phyloP scores from a whole-genome alignment of 2,797 vertebrate genomes.

The Sphenopsis melanotis region DNA sequence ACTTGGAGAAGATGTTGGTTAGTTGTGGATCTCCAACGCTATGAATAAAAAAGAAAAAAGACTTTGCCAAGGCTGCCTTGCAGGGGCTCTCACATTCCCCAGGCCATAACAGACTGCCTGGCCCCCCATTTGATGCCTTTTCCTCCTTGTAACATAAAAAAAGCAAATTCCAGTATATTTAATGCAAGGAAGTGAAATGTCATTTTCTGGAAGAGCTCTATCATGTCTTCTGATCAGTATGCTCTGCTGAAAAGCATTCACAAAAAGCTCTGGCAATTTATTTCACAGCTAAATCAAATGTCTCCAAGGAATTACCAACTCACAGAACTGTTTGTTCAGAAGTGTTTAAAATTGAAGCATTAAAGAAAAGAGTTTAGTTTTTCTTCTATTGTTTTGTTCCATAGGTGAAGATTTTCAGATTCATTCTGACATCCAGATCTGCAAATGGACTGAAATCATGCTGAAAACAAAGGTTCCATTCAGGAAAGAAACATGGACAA shows the following conservation, averaged over 20 bases:
- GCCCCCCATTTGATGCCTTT: background rate
- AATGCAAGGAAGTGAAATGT: background rate
- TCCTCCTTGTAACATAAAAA: background rate
- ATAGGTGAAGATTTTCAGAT: background rate
- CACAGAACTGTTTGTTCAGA: background rate
- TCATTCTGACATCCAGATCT: background rate
- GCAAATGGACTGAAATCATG: background rate
- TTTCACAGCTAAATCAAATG: background rate
- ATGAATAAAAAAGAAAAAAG: background rate
- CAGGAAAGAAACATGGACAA: background rate
- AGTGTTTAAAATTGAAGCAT: background rate
- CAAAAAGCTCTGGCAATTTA: background rate
- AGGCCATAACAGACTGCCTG: background rate
- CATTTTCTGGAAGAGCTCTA: background rate
- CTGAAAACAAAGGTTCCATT: background rate
- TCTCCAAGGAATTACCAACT: background rate
- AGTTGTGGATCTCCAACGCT: background rate
- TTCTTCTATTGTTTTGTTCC: background rate
- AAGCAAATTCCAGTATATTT: background rate
- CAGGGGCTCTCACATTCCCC: accelerated
- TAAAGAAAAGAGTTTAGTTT: background rate
- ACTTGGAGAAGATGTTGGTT: background rate
- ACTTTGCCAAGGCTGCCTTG: background rate
- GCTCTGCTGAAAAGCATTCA: background rate
- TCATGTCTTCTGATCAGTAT: background rate